Conservation (phyloP, 2,113 vertebrate genomes). For the Regulus satrapa region DNA sequence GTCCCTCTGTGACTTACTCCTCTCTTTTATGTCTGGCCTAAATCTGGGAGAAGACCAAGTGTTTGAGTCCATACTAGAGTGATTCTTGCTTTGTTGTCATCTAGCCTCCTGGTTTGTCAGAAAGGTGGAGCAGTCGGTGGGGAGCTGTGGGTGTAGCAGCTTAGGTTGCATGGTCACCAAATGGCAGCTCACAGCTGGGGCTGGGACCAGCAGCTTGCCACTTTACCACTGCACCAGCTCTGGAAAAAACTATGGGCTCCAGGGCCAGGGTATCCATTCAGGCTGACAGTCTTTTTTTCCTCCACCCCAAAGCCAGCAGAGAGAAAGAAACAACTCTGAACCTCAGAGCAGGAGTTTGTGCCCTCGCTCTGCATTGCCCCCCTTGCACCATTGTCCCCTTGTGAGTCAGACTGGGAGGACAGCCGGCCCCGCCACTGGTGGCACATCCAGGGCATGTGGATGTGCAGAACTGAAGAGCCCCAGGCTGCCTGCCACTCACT, state of each 20-base stretch:
- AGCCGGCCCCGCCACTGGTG: background rate
- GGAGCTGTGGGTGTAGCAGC: background rate
- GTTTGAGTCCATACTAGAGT: background rate
- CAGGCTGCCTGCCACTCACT: background rate
- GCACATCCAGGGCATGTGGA: background rate
- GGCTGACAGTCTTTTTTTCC: background rate
- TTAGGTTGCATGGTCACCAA: background rate
- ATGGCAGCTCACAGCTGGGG: background rate
- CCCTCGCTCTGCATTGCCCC: fast-evolving
- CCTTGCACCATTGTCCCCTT: background rate
- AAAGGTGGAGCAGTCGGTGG: background rate
- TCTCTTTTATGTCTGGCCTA: background rate
- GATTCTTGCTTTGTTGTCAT: background rate
- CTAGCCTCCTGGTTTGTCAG: background rate
- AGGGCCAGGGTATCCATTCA: background rate
- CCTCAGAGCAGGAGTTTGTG: background rate
- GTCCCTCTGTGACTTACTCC: background rate
- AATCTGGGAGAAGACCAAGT: background rate
- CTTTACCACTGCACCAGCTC: background rate
- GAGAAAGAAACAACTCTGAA: background rate
- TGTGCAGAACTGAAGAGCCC: background rate
- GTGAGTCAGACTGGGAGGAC: background rate
- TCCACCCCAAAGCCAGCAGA: background rate
- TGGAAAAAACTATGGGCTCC: background rate
- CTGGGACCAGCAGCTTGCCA: background rate